Evolutionary conservation across 2,888 invertebrate species (phyloP).

Genomic region (Acanthosepion pharaonis): DNA sequence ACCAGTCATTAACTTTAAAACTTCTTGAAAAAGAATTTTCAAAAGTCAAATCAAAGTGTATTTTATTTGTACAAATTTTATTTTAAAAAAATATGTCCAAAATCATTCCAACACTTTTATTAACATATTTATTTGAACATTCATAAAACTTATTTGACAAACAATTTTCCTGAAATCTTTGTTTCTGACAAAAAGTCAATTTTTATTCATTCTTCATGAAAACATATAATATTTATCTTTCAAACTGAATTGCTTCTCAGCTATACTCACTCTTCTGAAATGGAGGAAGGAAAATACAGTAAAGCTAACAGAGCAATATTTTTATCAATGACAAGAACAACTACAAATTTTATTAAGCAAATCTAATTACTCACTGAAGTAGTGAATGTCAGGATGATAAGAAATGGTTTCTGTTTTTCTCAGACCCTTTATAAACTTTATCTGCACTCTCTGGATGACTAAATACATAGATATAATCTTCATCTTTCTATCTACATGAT

Average conservation of each 20-base stretch:
- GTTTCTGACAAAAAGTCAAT: too few relatives aligned
- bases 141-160: too few relatives aligned
- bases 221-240: background rate
- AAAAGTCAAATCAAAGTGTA: too few relatives aligned
- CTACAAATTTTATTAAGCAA: background rate
- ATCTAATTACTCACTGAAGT: background rate
- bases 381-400: background rate
- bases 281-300: background rate
- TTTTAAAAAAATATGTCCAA: too few relatives aligned
- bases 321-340: background rate
- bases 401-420: background rate
- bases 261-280: background rate
- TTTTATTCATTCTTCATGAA: background rate
- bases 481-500: background rate
- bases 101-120: too few relatives aligned
- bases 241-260: background rate
- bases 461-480: background rate
- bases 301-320: background rate
- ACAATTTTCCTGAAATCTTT: too few relatives aligned
- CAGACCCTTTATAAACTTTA: background rate
- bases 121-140: too few relatives aligned
- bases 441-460: background rate
- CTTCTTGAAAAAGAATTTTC: too few relatives aligned
- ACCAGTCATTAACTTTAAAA: too few relatives aligned
- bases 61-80: too few relatives aligned